phyloP scores from a whole-genome alignment of 2,113 vertebrate genomes.

The Tragulus kanchil region DNA sequence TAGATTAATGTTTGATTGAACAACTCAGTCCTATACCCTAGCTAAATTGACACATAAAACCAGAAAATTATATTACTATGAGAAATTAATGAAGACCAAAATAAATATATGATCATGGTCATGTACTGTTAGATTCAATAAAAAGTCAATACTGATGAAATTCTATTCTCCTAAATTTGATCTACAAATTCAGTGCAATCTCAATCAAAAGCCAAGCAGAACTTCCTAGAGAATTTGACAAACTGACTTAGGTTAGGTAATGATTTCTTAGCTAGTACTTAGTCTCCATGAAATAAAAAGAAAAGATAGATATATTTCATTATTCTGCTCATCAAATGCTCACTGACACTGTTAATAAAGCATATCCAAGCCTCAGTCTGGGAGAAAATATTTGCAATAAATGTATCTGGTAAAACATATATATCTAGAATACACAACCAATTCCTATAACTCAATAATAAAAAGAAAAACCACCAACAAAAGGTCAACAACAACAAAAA shows the following conservation, averaged over 20 bases:
- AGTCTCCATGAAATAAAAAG: neutral
- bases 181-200: conserved; percentile 12
- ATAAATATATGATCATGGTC: neutral
- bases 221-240: neutral
- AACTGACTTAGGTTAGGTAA: neutral
- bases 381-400: neutral
- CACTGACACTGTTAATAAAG: neutral
- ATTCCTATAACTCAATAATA: neutral
- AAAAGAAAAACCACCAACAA: neutral
- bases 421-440: neutral
- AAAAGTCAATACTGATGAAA: neutral
- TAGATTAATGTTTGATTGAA: neutral
- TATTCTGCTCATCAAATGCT: neutral
- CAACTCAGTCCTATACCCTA: neutral
- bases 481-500: neutral
- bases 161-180: neutral
- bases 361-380: neutral
- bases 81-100: neutral
- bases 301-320: conserved; percentile 4
- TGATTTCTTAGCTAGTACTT: conserved; percentile 9
- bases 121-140: neutral
- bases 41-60: neutral
- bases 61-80: neutral
- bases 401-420: conserved; percentile 2
- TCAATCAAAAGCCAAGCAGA: neutral